Conservation (phyloP, 2,888 invertebrate species). For the Ochropleura plecta region DNA sequence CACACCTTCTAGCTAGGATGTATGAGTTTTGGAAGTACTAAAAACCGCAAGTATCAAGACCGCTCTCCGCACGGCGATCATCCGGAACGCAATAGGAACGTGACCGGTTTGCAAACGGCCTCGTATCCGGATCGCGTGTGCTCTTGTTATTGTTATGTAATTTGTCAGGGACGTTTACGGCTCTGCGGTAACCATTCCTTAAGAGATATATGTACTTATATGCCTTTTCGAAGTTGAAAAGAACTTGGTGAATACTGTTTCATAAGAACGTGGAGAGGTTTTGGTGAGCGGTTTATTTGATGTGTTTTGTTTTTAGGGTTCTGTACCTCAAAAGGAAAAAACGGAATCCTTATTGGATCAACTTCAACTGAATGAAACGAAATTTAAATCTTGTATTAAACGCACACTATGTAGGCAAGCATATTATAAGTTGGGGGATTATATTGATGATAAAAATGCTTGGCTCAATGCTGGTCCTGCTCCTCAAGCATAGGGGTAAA, state of each 20-base stretch:
- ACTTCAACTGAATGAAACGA: too few relatives aligned
- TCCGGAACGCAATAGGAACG: slow-evolving; percentile 67
- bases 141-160: slow-evolving; percentile 83
- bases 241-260: slow-evolving; percentile 36
- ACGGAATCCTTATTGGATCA: too few relatives aligned
- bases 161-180: slow-evolving; percentile 87
- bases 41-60: slow-evolving; percentile 62
- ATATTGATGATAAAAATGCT: too few relatives aligned
- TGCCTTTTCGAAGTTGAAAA: slow-evolving; percentile 29
- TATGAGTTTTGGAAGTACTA: too few relatives aligned
- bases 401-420: too few relatives aligned
- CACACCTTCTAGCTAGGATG: too few relatives aligned
- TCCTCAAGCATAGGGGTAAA: too few relatives aligned
- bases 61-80: slow-evolving; percentile 8
- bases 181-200: slow-evolving; percentile 77
- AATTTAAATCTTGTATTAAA: too few relatives aligned
- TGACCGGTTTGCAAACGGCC: slow-evolving; percentile 69
- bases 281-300: not conserved
- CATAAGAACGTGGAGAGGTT: not conserved
- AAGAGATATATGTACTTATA: slow-evolving; percentile 55
- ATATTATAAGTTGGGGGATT: too few relatives aligned
- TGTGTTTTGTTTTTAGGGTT: not conserved
- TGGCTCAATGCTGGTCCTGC: too few relatives aligned
- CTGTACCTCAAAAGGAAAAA: too few relatives aligned
- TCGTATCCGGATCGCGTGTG: slow-evolving; percentile 58